phyloP scores from a whole-genome alignment of 2,113 vertebrate species.

The Peromyscus leucopus region DNA sequence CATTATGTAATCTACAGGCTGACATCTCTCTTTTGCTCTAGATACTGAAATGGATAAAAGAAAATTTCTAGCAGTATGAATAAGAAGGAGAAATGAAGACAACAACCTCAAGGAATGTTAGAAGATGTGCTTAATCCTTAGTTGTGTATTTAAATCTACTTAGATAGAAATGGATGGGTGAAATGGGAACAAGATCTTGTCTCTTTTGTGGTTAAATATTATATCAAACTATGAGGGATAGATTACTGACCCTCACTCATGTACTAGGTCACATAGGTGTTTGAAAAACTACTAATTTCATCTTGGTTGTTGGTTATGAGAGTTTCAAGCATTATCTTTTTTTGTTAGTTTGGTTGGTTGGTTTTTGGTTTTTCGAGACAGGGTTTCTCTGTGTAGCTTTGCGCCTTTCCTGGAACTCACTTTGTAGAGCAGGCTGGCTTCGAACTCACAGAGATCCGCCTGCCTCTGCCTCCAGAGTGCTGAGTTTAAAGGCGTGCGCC shows the following conservation, averaged over 20 bases:
- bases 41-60: background rate
- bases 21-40: background rate
- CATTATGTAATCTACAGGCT: background rate
- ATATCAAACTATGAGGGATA: background rate
- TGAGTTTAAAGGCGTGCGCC: no score
- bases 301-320: background rate
- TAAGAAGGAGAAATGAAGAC: slow-evolving; percentile 13
- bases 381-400: no score
- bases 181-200: background rate
- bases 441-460: no score
- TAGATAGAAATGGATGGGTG: background rate
- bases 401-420: no score
- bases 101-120: background rate
- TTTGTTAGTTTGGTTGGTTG: no score
- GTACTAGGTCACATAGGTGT: background rate
- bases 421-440: no score
- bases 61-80: background rate
- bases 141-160: background rate
- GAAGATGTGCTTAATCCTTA: background rate
- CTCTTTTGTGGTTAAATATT: background rate
- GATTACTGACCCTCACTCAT: background rate
- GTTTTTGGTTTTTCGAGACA: no score
- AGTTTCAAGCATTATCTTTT: background rate
- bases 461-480: no score
- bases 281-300: background rate